Evolutionary conservation across 2,113 vertebrate species (phyloP), one percentile per base, ranked within the genome.

Genomic region (Acrocephalus kingi): DNA sequence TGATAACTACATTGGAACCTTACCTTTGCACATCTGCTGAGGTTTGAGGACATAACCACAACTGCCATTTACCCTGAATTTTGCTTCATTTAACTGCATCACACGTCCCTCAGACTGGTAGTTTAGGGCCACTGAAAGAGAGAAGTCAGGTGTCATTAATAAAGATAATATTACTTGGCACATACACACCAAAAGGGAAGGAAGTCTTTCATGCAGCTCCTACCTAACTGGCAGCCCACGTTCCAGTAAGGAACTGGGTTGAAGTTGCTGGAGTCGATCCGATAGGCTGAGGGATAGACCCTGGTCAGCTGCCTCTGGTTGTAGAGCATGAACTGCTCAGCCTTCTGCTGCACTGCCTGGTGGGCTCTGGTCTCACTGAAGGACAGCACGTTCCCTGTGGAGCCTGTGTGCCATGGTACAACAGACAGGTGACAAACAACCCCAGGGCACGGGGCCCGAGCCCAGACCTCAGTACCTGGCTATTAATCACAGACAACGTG

Each of bases 241-340:
- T 99, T 99, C 99, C 99, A 99, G 96, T 99, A 99, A 7, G 99
- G 98, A 91, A 99, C 97, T 3, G 99, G 99, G 97, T 99, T 99
- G 97, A 99, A 99, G 96, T 99, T 99, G 94, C 99, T 99, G 64
- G 99, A 99, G 97, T 99, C 99, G 2, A 99, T 99, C 49, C 99
- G 98, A 80, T 99, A 99, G 77, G 99, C 99, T 0, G 99, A 99
- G 9, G 99, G 99, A 82, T 99, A 99, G 96, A 99, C 98, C 90
- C 99, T 98, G 10, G 99, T 99, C 82, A 99, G 98, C 95, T 99
- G 99, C 56, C 98, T 98, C 97, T 99, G 99, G 98, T 99, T 99
- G 82, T 99, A 99, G 46, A 96, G 94, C 97, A 99, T 98, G 81
- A 99, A 99, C 96, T 98, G 98, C 71, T 99, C 99, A 0, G 98